Evolutionary conservation across 1,140 invertebrate genomes (phyloP).

Genomic region (Magallana ariakensis): DNA sequence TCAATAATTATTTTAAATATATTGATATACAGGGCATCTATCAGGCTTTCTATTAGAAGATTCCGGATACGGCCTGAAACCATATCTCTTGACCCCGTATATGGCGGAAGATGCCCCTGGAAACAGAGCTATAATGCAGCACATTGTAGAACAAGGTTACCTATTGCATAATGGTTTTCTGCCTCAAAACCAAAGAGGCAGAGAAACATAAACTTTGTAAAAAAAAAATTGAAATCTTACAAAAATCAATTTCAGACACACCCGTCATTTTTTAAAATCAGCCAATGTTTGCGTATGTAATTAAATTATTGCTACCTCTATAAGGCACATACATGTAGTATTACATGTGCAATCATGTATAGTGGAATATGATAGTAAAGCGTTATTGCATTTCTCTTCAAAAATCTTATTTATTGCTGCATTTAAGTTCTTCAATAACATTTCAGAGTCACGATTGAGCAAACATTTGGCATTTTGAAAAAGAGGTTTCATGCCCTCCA

Average conservation of each 20-base stretch:
- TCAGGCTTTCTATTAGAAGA: slow-evolving; percentile 46
- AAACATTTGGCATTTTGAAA: slow-evolving; percentile 50
- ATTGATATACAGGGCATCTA: slow-evolving; percentile 10
- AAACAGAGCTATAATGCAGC: slow-evolving; percentile 30
- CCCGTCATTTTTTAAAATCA: background rate
- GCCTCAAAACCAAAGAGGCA: background rate
- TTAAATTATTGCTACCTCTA: no score
- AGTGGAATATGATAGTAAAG: background rate
- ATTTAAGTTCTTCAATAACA: no score
- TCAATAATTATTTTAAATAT: background rate
- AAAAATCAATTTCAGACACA: background rate
- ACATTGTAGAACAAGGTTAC: slow-evolving; percentile 27
- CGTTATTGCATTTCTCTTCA: background rate
- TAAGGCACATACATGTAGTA: no score
- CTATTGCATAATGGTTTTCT: background rate
- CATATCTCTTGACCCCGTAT: slow-evolving; percentile 47
- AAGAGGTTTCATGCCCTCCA: slow-evolving; percentile 41
- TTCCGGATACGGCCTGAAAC: slow-evolving; percentile 37
- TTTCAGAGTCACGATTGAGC: slow-evolving; percentile 40
- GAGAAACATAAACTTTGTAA: background rate
- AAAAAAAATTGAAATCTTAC: background rate
- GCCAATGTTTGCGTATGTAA: no score
- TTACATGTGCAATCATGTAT: no score
- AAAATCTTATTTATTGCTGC: background rate
- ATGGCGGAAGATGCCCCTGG: background rate